Evolutionary conservation across 2,113 vertebrate species (phyloP), one percentile per base, ranked within the genome.

Genomic region (Etheostoma cragini): DNA sequence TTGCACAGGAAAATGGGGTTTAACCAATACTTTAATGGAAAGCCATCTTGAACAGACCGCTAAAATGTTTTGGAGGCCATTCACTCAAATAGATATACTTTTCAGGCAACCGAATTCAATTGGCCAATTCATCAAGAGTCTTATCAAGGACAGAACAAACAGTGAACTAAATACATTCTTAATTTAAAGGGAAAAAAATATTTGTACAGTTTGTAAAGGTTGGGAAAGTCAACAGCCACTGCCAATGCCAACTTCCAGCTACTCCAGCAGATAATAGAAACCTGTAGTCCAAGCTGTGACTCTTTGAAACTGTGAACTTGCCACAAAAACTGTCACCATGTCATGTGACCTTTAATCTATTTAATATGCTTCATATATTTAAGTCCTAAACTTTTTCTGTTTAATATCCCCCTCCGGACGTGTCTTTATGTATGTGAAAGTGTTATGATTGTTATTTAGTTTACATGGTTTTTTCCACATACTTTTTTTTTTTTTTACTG

Each of bases 1-100:
- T 57, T 47, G 33, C 6, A 65, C 56, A 79, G 64, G 50, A 79
- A 62, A 60, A 10, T 12, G 30, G 63, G 60, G 70, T 89, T 81
- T 72, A 82, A 81, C 76, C 53, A 83, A 62, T 78, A 26, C 58
- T 68, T 72, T 84, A 85, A 88, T 85, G 82, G 54, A 66, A 68
- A 63, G 62, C 47, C 56, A 53, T 75, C 2, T 72, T 64, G 57
- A 47, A 14, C 22, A 68, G 56, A 38, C 62, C 57, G 46, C 53
- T 80, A 42, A 86, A 72, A 72, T 50, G n/a, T 68, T 71, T 58
- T 63, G 35, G 70, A 72, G 15, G 11, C 60, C 24, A 68, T 69
- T 74, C 54, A 72, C 38, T 81, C 16, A 57, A 74, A 62, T 68
- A 74, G 77, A 83, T 26, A 58, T 65, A 68, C 24, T 22, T n/a